These are phyloP conservation scores for Notodonta ziczac DNA, from an alignment of 2,888 invertebrate species.

Conservation along the genomic window DNA sequence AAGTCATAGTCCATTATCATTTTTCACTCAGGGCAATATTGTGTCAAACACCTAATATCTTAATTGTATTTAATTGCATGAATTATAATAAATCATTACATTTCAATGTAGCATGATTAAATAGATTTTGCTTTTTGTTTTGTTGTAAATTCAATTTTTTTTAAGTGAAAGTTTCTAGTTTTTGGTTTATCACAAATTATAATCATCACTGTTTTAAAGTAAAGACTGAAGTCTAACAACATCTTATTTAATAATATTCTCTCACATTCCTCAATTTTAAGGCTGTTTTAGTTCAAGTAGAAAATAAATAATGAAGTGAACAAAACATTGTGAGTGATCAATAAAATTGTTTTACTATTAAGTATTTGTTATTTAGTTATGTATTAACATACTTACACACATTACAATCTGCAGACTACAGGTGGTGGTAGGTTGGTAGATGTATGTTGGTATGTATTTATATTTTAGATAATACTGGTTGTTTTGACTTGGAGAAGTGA, in stretches of 20 bases:
- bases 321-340: slow-evolving; percentile 77
- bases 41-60: slow-evolving; percentile 28
- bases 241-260: slow-evolving; percentile 46
- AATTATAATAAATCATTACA: slow-evolving; percentile 5
- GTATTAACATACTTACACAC: neutral
- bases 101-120: slow-evolving; percentile 22
- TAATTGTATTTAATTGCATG: slow-evolving; percentile 10
- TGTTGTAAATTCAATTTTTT: slow-evolving; percentile 40
- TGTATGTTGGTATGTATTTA: no score
- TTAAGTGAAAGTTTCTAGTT: slow-evolving; percentile 35
- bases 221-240: slow-evolving; percentile 63
- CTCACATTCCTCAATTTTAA: slow-evolving; percentile 76
- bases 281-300: slow-evolving; percentile 74
- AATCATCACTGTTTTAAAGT: slow-evolving; percentile 55
- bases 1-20: slow-evolving; percentile 39
- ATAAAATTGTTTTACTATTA: slow-evolving; percentile 44
- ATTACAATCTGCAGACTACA: no score
- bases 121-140: neutral
- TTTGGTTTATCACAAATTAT: slow-evolving; percentile 38
- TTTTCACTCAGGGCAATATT: slow-evolving; percentile 35
- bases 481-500: no score
- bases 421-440: no score
- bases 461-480: no score
- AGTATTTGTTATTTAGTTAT: neutral
- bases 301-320: slow-evolving; percentile 63